Evolutionary conservation across 2,113 vertebrate genomes (phyloP).

Genomic region (Ctenodactylus gundi): DNA sequence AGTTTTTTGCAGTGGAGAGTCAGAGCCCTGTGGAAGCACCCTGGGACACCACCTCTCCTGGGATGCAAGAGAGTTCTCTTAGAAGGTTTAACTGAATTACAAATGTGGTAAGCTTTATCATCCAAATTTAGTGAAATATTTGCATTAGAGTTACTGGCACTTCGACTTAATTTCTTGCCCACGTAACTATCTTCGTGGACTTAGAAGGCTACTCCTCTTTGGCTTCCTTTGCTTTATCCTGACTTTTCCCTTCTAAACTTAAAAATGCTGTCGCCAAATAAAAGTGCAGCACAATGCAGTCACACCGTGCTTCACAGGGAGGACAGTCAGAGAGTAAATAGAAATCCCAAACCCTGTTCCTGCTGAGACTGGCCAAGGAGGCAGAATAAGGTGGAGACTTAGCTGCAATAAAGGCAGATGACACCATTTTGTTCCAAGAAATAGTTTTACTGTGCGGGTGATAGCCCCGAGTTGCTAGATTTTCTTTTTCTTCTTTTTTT

Average conservation of each 20-base stretch:
- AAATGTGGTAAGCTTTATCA: neutral
- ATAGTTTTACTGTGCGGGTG: neutral
- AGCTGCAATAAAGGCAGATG: neutral
- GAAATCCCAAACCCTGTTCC: neutral
- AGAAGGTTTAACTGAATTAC: neutral
- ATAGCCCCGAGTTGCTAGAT: neutral
- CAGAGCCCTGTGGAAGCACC: neutral
- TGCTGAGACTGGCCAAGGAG: neutral
- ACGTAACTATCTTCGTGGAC: neutral
- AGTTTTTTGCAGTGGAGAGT: neutral
- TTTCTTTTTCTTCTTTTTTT: neutral
- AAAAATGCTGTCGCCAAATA: neutral
- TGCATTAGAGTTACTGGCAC: neutral
- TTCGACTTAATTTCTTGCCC: neutral
- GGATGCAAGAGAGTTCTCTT: neutral
- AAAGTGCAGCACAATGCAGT: neutral
- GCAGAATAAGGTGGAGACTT: neutral
- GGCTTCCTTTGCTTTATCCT: neutral
- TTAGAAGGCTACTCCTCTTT: neutral
- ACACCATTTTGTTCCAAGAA: neutral
- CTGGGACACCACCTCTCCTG: accelerated
- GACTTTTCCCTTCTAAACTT: neutral
- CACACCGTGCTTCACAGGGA: neutral
- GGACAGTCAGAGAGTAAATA: neutral
- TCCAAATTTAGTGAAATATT: neutral